These are phyloP conservation scores for Cyprinodon tularosa DNA, from an alignment of 2,113 vertebrate species.

Conservation along the genomic window DNA sequence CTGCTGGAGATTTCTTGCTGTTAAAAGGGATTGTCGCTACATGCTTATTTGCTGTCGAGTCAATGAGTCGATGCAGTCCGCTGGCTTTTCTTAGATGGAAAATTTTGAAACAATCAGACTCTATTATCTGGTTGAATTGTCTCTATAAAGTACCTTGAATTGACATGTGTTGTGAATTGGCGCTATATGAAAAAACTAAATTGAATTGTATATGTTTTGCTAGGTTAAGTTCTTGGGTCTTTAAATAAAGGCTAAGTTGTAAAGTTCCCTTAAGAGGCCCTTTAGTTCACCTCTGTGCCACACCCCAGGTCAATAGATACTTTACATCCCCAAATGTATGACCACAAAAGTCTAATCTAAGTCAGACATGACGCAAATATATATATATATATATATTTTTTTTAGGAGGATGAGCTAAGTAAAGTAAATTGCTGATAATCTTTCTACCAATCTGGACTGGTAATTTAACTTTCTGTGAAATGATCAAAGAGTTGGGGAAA, in stretches of 20 bases:
- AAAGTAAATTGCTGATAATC: conserved; percentile 40
- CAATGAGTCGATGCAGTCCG: no score
- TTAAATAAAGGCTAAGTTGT: conserved; percentile 36
- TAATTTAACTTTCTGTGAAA: conserved; percentile 65
- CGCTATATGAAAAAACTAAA: no score
- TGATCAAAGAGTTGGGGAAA: conserved; percentile 68
- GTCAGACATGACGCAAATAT: conserved; percentile 30
- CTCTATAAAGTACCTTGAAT: no score
- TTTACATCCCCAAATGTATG: conserved; percentile 33
- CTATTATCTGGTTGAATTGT: no score
- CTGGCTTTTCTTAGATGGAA: no score
- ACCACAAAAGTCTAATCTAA: conserved; percentile 22
- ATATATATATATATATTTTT: neutral
- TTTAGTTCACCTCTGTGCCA: conserved; percentile 18
- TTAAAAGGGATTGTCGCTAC: no score
- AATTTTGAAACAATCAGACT: no score
- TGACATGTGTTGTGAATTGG: no score
- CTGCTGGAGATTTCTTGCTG: conserved; percentile 4
- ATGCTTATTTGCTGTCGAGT: no score
- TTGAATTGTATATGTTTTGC: conserved; percentile 30
- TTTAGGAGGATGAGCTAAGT: conserved; percentile 22
- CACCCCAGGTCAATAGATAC: conserved; percentile 37
- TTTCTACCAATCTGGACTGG: conserved; percentile 61
- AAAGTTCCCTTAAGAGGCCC: conserved; percentile 7
- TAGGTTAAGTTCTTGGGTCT: conserved; percentile 47